Evolutionary conservation across 2,888 invertebrate genomes (phyloP).

Genomic region (Eristalis tenax): DNA sequence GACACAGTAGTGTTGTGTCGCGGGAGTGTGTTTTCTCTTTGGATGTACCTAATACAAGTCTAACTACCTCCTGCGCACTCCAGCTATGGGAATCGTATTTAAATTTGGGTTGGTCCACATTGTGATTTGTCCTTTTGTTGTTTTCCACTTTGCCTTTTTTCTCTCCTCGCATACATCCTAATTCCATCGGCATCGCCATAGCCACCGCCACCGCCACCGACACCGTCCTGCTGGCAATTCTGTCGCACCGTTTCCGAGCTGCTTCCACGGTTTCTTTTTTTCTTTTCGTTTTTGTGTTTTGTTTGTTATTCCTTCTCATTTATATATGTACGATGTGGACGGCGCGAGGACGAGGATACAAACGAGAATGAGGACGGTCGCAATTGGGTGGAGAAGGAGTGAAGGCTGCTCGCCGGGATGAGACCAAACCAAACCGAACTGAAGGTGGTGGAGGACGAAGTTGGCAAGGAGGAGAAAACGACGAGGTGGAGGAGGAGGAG

Average conservation of each 20-base stretch:
- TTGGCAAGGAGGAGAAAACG: not conserved
- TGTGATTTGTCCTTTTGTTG: conserved; percentile 71
- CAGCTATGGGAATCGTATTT: conserved; percentile 68
- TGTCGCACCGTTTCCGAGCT: conserved; percentile 32
- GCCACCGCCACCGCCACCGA: not conserved
- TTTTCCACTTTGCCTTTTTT: conserved; percentile 57
- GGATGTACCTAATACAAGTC: conserved; percentile 67
- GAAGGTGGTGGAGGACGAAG: conserved; percentile 22
- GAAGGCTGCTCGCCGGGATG: not conserved
- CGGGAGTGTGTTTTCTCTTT: conserved; percentile 71
- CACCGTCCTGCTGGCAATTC: conserved; percentile 11
- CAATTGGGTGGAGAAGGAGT: not conserved
- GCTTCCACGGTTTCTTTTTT: conserved; percentile 42
- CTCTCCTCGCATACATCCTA: conserved; percentile 52
- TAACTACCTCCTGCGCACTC: conserved; percentile 69
- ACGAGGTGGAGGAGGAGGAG: conserved; percentile 5
- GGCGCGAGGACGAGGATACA: conserved; percentile 5
- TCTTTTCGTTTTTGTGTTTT: conserved; percentile 29
- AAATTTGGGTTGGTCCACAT: conserved; percentile 72
- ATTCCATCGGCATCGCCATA: conserved; percentile 9
- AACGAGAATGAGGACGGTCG: not conserved
- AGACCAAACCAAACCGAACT: not conserved
- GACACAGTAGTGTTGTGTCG: conserved; percentile 42
- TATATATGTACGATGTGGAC: conserved; percentile 33
- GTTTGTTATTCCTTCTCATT: conserved; percentile 53